Conservation (phyloP, 2,797 vertebrate species). For the Benthosema pterotum region DNA sequence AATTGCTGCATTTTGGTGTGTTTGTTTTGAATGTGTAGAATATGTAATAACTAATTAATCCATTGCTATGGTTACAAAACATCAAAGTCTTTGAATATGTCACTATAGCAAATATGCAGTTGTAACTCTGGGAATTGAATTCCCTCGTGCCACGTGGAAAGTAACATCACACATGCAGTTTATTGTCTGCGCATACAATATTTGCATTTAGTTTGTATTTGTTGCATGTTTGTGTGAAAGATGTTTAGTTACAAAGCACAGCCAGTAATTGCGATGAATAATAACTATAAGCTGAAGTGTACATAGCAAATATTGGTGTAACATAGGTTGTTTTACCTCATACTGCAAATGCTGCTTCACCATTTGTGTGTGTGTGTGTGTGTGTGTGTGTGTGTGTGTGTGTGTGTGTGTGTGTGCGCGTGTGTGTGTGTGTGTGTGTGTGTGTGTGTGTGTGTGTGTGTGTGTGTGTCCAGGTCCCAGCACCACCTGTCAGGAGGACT, state of each 20-base stretch:
- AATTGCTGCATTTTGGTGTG: slow-evolving; percentile 9
- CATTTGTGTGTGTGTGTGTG: slow-evolving; percentile 47
- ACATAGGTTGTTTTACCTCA: slow-evolving; percentile 5
- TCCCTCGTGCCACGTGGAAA: no score
- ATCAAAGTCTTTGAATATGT: no score
- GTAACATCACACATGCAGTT: no score
- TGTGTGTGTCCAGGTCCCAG: slow-evolving; percentile 88
- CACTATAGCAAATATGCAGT: no score
- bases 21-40: not conserved
- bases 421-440: slow-evolving; percentile 55
- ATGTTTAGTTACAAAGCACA: slow-evolving; percentile 38
- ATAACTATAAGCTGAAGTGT: not conserved
- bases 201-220: slow-evolving; percentile 14
- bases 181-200: not conserved
- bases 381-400: slow-evolving; percentile 58
- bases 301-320: not conserved
- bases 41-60: not conserved
- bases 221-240: slow-evolving; percentile 25
- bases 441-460: slow-evolving; percentile 53
- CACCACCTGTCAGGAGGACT: slow-evolving; percentile 97
- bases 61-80: no score
- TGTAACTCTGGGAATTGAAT: no score
- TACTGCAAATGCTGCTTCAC: slow-evolving; percentile 33
- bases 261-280: not conserved
- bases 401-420: slow-evolving; percentile 58